Conservation (phyloP, 2,113 vertebrate genomes). For the Mungos mungo region DNA sequence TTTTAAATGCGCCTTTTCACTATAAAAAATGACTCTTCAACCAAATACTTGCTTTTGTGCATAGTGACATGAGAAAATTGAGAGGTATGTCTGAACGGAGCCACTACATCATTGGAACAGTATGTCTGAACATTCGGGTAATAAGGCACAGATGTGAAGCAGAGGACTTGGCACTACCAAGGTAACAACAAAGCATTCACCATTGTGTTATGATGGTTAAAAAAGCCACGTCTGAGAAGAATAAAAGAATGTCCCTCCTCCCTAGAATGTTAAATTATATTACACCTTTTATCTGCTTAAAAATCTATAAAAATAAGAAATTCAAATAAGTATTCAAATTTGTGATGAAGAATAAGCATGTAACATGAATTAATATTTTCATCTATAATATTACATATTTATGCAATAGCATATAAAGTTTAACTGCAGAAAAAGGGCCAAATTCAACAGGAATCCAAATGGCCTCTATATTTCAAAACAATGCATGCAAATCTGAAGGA, state of each 20-base stretch:
- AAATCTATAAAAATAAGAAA: constrained; percentile 42
- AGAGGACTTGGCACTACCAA: constrained; percentile 80
- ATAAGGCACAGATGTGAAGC: constrained; percentile 86
- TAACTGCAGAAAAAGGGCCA: constrained; percentile 59
- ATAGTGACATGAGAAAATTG: constrained; percentile 74
- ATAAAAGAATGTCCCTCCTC: constrained; percentile 43
- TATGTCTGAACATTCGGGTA: constrained; percentile 78
- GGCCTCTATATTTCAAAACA: constrained; percentile 64
- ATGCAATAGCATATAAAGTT: constrained; percentile 64
- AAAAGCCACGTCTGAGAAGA: constrained; percentile 57
- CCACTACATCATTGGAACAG: constrained; percentile 73
- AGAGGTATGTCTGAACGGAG: constrained; percentile 70
- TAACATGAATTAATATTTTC: constrained; percentile 68
- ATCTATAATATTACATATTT: constrained; percentile 52
- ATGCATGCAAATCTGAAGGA: constrained; percentile 67
- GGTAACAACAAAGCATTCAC: constrained; percentile 67
- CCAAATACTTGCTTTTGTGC: constrained; percentile 64
- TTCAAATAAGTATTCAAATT: constrained; percentile 58
- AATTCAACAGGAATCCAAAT: constrained; percentile 50
- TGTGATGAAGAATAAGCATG: constrained; percentile 53
- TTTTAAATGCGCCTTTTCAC: constrained; percentile 46
- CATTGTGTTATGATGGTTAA: constrained; percentile 59
- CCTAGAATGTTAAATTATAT: background rate
- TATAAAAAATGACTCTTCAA: constrained; percentile 55
- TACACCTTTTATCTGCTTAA: constrained; percentile 50